Percentiles rank a stretch among this genome's conserved stretches.
Conservation (phyloP, 1,140 invertebrate species). For the Drosophila guanche region DNA sequence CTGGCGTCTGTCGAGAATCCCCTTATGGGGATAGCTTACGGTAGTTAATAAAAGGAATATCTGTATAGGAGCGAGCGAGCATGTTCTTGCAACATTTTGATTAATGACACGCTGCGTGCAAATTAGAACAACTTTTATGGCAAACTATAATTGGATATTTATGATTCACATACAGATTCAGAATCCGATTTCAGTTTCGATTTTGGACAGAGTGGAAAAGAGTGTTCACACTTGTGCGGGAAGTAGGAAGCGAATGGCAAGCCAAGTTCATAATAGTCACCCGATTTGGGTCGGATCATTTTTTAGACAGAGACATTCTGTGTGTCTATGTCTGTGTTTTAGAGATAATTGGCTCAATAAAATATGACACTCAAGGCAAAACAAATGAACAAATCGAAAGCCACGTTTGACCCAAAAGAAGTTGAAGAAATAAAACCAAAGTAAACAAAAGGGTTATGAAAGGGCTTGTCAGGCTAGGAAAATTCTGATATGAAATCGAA, state of each 20-base stretch:
- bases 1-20: constrained; percentile 59
- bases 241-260: constrained; percentile 45
- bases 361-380: constrained; percentile 51
- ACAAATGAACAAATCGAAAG: constrained; percentile 27
- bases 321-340: neutral
- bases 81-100: constrained; percentile 57
- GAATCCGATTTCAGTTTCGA: constrained; percentile 45
- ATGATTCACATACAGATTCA: constrained; percentile 54
- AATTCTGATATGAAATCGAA: constrained; percentile 25
- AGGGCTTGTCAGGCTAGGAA: constrained; percentile 14
- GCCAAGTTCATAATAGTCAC: constrained; percentile 56
- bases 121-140: constrained; percentile 76
- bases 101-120: constrained; percentile 72
- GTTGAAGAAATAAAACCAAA: constrained; percentile 7
- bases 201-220: constrained; percentile 18
- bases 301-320: constrained; percentile 31
- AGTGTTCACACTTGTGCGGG: constrained; percentile 41
- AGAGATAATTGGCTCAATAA: constrained; percentile 54
- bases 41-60: constrained; percentile 52
- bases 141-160: constrained; percentile 76
- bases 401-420: constrained; percentile 48
- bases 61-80: constrained; percentile 23
- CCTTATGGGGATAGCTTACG: constrained; percentile 46
- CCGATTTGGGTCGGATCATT: constrained; percentile 57
- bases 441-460: constrained; percentile 40